Evolutionary conservation across 1,140 invertebrate genomes (phyloP), one percentile per base, ranked within the genome.

Genomic region (Drosophila grimshawi): DNA sequence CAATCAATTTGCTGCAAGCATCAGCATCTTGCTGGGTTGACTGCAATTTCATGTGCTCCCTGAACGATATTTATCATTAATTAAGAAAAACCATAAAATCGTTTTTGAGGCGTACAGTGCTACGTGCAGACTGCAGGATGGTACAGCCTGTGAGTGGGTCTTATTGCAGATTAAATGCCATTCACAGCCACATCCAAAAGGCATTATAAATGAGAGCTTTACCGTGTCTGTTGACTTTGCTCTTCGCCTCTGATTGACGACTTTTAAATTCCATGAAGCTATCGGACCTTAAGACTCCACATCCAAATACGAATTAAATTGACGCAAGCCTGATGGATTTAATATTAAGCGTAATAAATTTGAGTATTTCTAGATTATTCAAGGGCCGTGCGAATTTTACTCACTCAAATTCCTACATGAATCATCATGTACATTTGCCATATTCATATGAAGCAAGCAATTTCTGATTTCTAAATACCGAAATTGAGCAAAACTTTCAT

Each of bases 181-280:
- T 43, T 43, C 39, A 43, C 39, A 43, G 39, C 10, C 39, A 2
- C 19, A 19, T 19, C 3, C 39, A 46, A 62, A 69, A 71, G 79
- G 56, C 82, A 70, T 75, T 71, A 66, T 62, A 86, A 59, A 80
- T 69, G 64, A 52, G 57, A 66, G 55, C 57, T 11, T 11, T 72
- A 53, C 51, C 56, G 11, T 8, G n/a, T 6, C 32, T n/a, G 10
- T 30, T 37, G 27, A 8, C 32, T 59, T 53, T 73, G 32, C 19
- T 27, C n/a, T 45, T 49, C 68, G 51, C 74, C 60, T 60, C 62
- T 75, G 78, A 82, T 82, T 82, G 80, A 82, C 66, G 69, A 64
- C 69, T 80, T 88, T 88, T 80, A 88, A 89, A 88, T 80, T 68
- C 76, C 80, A 83, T 83, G 79, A 79, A 79, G 83, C 62, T 63